These are phyloP conservation scores for Portevinia maculata DNA, from an alignment of 2,888 invertebrate species.

Conservation along the genomic window DNA sequence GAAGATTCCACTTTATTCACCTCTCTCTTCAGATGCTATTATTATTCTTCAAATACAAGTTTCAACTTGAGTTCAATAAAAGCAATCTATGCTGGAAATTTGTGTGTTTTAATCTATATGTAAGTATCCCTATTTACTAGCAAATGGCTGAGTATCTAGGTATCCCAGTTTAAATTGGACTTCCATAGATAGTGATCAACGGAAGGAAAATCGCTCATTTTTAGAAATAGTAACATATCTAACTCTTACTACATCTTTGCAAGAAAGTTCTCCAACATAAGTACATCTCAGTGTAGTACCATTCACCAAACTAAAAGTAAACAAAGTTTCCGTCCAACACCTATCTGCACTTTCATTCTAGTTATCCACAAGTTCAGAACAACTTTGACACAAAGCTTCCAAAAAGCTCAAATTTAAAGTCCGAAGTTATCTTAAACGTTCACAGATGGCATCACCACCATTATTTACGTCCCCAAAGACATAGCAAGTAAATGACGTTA, in stretches of 20 bases:
- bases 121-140: too few relatives aligned
- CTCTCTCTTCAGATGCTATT: too few relatives aligned
- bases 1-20: too few relatives aligned
- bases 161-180: too few relatives aligned
- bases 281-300: constrained; percentile 7
- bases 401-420: constrained; percentile 43
- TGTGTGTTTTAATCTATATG: too few relatives aligned
- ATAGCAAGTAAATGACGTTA: constrained; percentile 33
- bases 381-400: constrained; percentile 57
- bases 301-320: constrained; percentile 11
- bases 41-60: too few relatives aligned
- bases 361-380: constrained; percentile 44
- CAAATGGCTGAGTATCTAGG: too few relatives aligned
- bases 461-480: not conserved
- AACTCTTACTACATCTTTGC: not conserved
- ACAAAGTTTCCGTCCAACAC: constrained; percentile 40
- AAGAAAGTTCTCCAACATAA: not conserved
- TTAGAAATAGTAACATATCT: too few relatives aligned
- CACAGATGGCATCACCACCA: constrained; percentile 68
- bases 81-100: too few relatives aligned
- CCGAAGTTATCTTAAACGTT: constrained; percentile 19
- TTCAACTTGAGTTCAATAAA: too few relatives aligned
- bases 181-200: too few relatives aligned
- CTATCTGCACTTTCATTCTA: constrained; percentile 21
- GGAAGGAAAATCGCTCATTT: too few relatives aligned